Evolutionary conservation across 2,888 invertebrate genomes (phyloP), one percentile per base, ranked within the genome.

Genomic region (Venusia cambrica): DNA sequence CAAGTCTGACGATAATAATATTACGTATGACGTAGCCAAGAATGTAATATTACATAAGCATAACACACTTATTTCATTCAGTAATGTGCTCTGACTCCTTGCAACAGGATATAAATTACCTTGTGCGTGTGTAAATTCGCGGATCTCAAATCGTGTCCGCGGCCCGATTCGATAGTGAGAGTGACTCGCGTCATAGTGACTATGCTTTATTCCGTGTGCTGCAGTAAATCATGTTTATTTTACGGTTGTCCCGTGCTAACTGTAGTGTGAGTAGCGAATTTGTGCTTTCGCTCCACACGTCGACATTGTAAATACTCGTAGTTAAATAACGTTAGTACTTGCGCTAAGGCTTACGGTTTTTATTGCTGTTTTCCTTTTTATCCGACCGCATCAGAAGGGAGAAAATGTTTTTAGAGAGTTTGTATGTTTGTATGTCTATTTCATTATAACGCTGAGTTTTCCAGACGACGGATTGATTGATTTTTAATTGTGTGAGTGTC

Each of bases 161-260:
- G 39, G 42, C 57, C 55, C 36, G 42, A 49, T 35, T 46, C 18
- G 57, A 60, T 38, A 57, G 60, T 58, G 57, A 60, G 60, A 60
- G 60, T 58, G 37, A 42, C 19, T n/a, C n/a, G n/a, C n/a, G n/a
- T n/a, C n/a, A n/a, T 37, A 29, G 38, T 52, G 47, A 30, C 58
- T 58, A 50, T 52, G 48, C 51, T 50, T 41, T 18, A 32, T 39
- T 44, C 45, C 22, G 18, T 27, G 28, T 27, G 8, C 15, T 3
- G 15, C 35, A 16, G 22, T 5, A 30, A 33, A 21, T 17, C 10
- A 21, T 15, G 2, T 10, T 27, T 26, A 17, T 7, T 22, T 17
- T 31, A 11, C 12, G 30, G 11, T 11, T 11, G 16, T 12, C 2
- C 6, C 2, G 1, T 20, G 15, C 4, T 24, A 13, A 22, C 3